These are phyloP conservation scores for Artemia sinica DNA, from an alignment of 2,888 invertebrate genomes.

Conservation along the genomic window DNA sequence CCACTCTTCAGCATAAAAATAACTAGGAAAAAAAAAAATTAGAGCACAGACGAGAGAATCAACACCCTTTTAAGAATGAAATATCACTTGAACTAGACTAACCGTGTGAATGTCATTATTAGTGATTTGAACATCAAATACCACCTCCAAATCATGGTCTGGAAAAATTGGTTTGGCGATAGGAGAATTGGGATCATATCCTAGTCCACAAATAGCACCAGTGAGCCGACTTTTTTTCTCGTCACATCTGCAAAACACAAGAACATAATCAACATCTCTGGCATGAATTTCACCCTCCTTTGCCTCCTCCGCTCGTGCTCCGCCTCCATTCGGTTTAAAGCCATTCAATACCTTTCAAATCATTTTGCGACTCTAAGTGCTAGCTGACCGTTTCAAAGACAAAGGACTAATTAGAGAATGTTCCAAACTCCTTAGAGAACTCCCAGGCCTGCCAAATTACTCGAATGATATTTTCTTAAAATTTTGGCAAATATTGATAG, in stretches of 20 bases:
- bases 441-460: too few species aligned
- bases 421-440: too few species aligned
- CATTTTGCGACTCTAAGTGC: too few species aligned
- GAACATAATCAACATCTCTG: not conserved
- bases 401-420: too few species aligned
- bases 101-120: not conserved
- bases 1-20: too few species aligned
- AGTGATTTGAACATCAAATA: not conserved
- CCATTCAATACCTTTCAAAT: too few species aligned
- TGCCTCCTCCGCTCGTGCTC: too few species aligned
- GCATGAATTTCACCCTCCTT: too few species aligned
- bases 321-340: too few species aligned
- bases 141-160: not conserved
- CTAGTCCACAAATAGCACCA: slow-evolving; percentile 5
- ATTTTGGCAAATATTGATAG: too few species aligned
- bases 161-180: not conserved
- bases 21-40: not conserved
- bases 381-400: too few species aligned
- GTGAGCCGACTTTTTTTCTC: slow-evolving; percentile 2
- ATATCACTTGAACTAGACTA: not conserved
- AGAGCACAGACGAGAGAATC: not conserved
- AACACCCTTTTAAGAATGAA: not conserved
- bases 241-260: not conserved
- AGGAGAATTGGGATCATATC: not conserved
- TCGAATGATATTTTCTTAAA: too few species aligned